Conservation (phyloP, 2,888 invertebrate genomes). For the Troides oblongomaculatus region DNA sequence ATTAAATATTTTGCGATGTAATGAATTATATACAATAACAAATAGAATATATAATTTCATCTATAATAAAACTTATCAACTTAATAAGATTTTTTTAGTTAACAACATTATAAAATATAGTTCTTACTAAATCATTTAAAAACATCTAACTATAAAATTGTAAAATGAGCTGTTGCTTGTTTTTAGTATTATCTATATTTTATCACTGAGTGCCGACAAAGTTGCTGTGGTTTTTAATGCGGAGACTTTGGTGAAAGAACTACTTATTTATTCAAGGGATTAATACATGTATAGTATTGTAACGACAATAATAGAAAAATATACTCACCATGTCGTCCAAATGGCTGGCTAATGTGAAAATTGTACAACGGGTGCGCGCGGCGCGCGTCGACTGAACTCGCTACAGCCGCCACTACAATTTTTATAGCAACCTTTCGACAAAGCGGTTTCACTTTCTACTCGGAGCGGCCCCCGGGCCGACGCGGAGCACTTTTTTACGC, state of each 20-base stretch:
- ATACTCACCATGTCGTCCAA: slow-evolving; percentile 66
- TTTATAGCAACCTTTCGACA: slow-evolving; percentile 68
- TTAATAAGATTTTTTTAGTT: too few species aligned
- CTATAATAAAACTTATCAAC: too few species aligned
- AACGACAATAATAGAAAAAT: slow-evolving; percentile 49
- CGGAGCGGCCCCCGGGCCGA: slow-evolving; percentile 49
- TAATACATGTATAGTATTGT: slow-evolving; percentile 34
- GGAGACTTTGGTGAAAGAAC: background rate
- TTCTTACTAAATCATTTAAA: too few species aligned
- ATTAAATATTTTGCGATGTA: too few species aligned
- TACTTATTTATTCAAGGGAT: background rate
- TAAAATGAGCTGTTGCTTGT: too few species aligned
- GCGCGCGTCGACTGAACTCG: slow-evolving; percentile 65
- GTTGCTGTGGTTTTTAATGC: too few species aligned
- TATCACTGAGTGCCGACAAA: too few species aligned
- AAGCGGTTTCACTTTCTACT: slow-evolving; percentile 76
- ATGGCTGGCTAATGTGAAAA: slow-evolving; percentile 44
- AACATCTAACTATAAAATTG: too few species aligned
- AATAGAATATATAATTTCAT: too few species aligned
- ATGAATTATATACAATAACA: too few species aligned
- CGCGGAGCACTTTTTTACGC: slow-evolving; percentile 71
- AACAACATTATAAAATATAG: too few species aligned
- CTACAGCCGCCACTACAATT: slow-evolving; percentile 59
- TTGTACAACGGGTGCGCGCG: slow-evolving; percentile 48
- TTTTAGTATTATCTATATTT: too few species aligned